Percentiles rank a stretch among this genome's conserved stretches.
These are phyloP conservation scores for Drymonia ruficornis DNA, from an alignment of 2,888 invertebrate genomes.

Conservation along the genomic window DNA sequence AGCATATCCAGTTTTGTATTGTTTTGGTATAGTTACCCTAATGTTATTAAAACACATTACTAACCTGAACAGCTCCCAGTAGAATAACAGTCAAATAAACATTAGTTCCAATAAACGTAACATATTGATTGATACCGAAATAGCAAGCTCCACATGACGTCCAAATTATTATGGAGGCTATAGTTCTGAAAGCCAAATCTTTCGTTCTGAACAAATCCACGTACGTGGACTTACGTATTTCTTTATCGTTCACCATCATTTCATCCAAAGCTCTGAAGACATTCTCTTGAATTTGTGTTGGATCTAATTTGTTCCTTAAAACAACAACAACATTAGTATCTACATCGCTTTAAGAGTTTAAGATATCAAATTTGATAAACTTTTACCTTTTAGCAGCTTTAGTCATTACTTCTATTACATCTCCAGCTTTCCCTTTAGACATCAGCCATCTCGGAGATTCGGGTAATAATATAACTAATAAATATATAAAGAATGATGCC, in stretches of 20 bases:
- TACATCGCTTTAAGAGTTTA: not conserved
- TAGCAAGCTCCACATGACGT: constrained; percentile 45
- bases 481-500: constrained; percentile 42
- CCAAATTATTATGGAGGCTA: constrained; percentile 42
- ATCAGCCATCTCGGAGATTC: constrained; percentile 66
- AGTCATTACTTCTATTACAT: constrained; percentile 45
- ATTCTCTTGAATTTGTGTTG: constrained; percentile 44
- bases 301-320: constrained; percentile 53
- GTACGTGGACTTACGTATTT: constrained; percentile 37
- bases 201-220: constrained; percentile 52
- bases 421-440: constrained; percentile 48
- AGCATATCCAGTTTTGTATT: too few relatives aligned
- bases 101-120: constrained; percentile 51
- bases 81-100: constrained; percentile 49
- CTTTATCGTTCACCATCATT: constrained; percentile 39
- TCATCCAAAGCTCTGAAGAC: constrained; percentile 42
- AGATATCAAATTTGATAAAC: not conserved
- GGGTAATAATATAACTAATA: constrained; percentile 46
- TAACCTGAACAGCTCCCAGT: constrained; percentile 54
- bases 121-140: constrained; percentile 61
- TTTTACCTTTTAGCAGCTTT: constrained; percentile 53
- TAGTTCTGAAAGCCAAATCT: constrained; percentile 36
- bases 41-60: not conserved
- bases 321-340: not conserved
- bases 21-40: too few relatives aligned